A percentile compares a stretch with the other conserved stretches of the same genome.
Evolutionary conservation across 2,797 vertebrate genomes (phyloP).

Genomic region (Enteromius treurensis): DNA sequence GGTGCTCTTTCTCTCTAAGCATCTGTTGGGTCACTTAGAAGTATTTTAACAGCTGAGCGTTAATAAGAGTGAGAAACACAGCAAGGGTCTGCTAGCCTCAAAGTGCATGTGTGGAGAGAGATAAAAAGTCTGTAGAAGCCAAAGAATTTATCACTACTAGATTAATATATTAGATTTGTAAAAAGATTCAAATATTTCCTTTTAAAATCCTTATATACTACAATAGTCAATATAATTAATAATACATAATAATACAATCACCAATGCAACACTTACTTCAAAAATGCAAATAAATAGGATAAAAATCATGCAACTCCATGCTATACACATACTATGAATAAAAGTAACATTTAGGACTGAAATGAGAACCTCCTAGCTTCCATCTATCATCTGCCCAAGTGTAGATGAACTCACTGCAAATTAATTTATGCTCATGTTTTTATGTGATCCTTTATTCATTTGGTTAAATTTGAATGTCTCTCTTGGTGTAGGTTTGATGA

Average conservation of each 20-base stretch:
- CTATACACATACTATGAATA: not conserved
- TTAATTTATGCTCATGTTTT: not conserved
- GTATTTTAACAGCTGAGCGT: constrained; percentile 55
- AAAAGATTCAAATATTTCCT: not conserved
- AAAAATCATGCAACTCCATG: not conserved
- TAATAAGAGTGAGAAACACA: constrained; percentile 58
- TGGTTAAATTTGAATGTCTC: not conserved
- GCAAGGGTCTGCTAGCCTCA: constrained; percentile 45
- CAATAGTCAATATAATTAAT: not conserved
- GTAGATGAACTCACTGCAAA: not conserved
- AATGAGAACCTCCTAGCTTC: too few relatives aligned
- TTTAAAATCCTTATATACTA: not conserved
- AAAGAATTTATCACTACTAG: not conserved
- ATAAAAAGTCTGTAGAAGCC: not conserved
- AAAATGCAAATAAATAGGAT: not conserved
- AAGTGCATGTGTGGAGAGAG: constrained; percentile 26
- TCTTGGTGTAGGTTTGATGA: not conserved
- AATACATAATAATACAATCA: too few relatives aligned
- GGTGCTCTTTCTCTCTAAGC: constrained; percentile 39
- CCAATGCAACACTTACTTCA: not conserved
- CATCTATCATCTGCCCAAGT: not conserved
- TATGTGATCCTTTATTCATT: not conserved
- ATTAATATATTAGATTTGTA: not conserved
- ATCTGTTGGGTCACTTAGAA: constrained; percentile 48
- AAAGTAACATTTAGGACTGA: not conserved